Conservation (phyloP, 2,888 invertebrate species). For the Myopa testacea region DNA sequence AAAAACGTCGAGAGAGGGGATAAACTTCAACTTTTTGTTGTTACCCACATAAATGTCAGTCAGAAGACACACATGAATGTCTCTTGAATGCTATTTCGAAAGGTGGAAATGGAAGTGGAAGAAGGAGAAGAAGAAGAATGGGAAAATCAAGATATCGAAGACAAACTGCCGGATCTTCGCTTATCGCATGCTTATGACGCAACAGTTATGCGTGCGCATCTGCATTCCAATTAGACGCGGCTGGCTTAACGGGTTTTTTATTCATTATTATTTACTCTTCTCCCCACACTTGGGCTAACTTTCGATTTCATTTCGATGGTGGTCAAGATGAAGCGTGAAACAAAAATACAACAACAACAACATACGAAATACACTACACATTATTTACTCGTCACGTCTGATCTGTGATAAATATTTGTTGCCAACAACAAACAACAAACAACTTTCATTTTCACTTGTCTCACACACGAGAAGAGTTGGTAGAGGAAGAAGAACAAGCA, state of each 20-base stretch:
- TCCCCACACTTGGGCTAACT: not conserved
- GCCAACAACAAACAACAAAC: constrained; percentile 2
- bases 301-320: not conserved
- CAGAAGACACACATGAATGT: too few species aligned
- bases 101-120: too few species aligned
- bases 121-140: too few species aligned
- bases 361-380: not conserved
- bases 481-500: not conserved
- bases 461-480: not conserved
- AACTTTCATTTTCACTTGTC: constrained; percentile 18
- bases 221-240: not conserved
- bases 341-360: not conserved
- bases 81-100: too few species aligned
- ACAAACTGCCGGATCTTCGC: not conserved
- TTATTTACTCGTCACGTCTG: not conserved
- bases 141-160: too few species aligned
- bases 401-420: not conserved
- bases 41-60: too few species aligned
- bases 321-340: not conserved
- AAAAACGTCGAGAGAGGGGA: too few species aligned
- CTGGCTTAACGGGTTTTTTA: not conserved
- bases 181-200: not conserved
- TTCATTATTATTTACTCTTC: not conserved
- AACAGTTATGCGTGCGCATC: not conserved
- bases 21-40: too few species aligned